A percentile compares a stretch with the other conserved stretches of the same genome.
phyloP scores from a whole-genome alignment of 2,113 vertebrate genomes.

The Willisornis vidua region DNA sequence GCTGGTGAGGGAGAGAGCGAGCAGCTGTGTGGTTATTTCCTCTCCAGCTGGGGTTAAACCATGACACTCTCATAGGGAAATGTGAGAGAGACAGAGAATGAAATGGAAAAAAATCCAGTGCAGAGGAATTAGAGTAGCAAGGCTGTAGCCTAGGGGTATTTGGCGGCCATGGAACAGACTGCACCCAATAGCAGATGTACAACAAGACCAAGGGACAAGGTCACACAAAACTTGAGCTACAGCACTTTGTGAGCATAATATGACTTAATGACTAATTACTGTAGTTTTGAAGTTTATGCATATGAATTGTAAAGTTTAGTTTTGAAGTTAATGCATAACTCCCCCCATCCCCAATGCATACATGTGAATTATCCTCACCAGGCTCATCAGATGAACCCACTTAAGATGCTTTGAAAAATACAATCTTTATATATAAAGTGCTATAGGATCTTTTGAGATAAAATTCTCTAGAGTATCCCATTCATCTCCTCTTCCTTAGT shows the following conservation, averaged over 20 bases:
- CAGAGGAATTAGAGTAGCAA: not conserved
- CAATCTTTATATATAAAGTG: not conserved
- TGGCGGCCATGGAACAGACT: not conserved
- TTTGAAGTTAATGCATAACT: not conserved
- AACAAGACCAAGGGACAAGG: not conserved
- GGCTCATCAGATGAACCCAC: not conserved
- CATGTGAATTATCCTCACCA: not conserved
- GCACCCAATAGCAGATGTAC: not conserved
- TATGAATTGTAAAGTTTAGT: not conserved
- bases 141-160: not conserved
- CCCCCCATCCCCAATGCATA: not conserved
- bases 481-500: conserved; percentile 3
- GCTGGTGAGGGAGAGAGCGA: not conserved
- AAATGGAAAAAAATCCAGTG: not conserved
- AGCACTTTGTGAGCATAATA: not conserved
- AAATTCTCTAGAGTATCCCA: not conserved
- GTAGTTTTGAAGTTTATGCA: not conserved
- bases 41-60: not conserved
- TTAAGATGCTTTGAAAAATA: not conserved
- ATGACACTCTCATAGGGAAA: not conserved
- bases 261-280: not conserved
- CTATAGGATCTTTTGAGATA: not conserved
- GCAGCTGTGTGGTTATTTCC: not conserved
- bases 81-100: not conserved
- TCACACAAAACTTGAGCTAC: not conserved